phyloP scores from a whole-genome alignment of 2,113 vertebrate species.

The Bubo bubo region DNA sequence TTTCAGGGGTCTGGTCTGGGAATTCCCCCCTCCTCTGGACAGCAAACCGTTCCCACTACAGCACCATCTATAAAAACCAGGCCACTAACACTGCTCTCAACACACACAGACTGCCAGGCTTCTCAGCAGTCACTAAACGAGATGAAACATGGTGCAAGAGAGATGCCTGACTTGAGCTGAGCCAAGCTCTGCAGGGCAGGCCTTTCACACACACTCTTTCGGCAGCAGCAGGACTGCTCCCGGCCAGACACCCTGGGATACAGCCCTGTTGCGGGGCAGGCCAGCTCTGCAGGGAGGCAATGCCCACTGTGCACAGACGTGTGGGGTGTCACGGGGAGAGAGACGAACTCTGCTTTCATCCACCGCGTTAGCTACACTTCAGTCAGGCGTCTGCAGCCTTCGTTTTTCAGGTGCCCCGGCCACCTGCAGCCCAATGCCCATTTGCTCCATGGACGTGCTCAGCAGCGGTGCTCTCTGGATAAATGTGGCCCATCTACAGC shows the following conservation, averaged over 20 bases:
- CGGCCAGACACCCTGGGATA: not conserved
- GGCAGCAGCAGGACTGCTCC: not conserved
- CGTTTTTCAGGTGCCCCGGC: not conserved
- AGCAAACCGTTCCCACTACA: not conserved
- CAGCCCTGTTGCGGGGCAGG: not conserved
- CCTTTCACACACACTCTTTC: not conserved
- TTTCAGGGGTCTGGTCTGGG: not conserved
- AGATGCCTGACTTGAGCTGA: not conserved
- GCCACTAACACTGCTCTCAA: not conserved
- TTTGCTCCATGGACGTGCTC: not conserved
- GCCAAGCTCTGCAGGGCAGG: not conserved
- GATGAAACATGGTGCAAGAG: not conserved
- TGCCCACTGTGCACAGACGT: rapidly evolving
- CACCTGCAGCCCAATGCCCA: not conserved
- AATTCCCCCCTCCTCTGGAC: not conserved
- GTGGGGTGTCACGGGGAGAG: not conserved
- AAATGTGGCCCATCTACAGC: not conserved
- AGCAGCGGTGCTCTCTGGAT: not conserved
- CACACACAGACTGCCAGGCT: not conserved
- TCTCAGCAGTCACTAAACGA: not conserved
- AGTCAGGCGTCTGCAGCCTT: not conserved
- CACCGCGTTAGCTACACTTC: not conserved
- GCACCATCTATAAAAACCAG: too few species aligned
- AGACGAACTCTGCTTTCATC: not conserved
- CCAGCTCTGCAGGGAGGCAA: not conserved